These are phyloP conservation scores for Acrobasis consociella DNA, from an alignment of 2,888 invertebrate genomes.

Conservation along the genomic window DNA sequence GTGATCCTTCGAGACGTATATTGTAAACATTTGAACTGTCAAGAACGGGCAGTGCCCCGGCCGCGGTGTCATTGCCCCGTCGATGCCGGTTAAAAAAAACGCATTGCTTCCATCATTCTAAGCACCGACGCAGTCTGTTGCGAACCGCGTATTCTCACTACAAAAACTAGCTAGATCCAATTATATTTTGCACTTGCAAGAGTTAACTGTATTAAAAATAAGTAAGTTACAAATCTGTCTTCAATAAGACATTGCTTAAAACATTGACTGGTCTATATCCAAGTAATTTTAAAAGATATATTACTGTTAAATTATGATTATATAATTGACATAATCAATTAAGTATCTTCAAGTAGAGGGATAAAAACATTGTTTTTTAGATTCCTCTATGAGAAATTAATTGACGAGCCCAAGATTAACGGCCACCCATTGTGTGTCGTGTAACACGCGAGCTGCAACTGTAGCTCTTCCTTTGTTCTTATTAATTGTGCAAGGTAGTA, in stretches of 20 bases:
- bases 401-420: slow-evolving; percentile 36
- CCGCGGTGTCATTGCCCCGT: slow-evolving; percentile 76
- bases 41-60: slow-evolving; percentile 81
- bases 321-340: slow-evolving; percentile 13
- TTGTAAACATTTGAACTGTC: slow-evolving; percentile 82
- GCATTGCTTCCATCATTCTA: slow-evolving; percentile 70
- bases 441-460: slow-evolving; percentile 65
- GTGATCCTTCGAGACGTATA: slow-evolving; percentile 70
- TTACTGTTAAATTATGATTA: neutral
- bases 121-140: slow-evolving; percentile 57
- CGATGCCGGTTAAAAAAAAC: slow-evolving; percentile 78
- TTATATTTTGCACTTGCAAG: slow-evolving; percentile 20
- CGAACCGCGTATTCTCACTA: slow-evolving; percentile 53
- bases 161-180: slow-evolving; percentile 44
- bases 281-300: slow-evolving; percentile 2
- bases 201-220: neutral
- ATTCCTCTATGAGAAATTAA: no score
- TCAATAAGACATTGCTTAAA: neutral
- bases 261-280: neutral
- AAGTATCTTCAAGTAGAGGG: slow-evolving; percentile 15
- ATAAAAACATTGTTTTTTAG: no score
- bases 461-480: slow-evolving; percentile 68
- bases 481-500: slow-evolving; percentile 68
- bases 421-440: slow-evolving; percentile 63
- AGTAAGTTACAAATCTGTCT: no score